Evolutionary conservation across 2,113 vertebrate species (phyloP), one percentile per base, ranked within the genome.

Genomic region (Macaca nemestrina): DNA sequence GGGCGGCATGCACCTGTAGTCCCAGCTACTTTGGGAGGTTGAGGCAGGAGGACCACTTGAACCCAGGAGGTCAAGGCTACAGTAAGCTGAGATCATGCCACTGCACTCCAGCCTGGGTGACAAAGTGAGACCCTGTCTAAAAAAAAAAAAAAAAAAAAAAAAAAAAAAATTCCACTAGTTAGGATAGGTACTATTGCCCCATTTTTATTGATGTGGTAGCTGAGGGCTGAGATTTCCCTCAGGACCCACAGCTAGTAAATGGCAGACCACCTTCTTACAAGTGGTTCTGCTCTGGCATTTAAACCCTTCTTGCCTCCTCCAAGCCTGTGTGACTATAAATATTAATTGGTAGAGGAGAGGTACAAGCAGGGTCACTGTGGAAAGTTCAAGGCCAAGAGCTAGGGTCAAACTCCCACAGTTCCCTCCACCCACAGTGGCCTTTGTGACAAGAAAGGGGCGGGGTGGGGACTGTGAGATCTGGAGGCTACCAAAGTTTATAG

Each of bases 371-470:
- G 75, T 70, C 55, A 80, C 22, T 32, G 3, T 10, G 30, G 67
- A 32, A 81, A 80, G 92, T 80, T 89, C 83, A 79, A 75, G 82
- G 82, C 82, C 55, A 48, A 85, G 43, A 82, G 61, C 94, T 57
- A 40, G 84, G 88, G 76, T 87, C 95, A 93, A 85, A 94, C 64
- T 86, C 85, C 76, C 50, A 40, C 67, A 14, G 5, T 38, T 48
- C 75, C 75, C 80, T 92, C 90, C 67, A 68, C 90, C 88, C 50
- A 75, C 68, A 10, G 23, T 67, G 80, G 90, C 80, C 95, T 97
- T 95, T 92, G 75, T 57, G 75, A 94, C 61, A 11, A 85, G 48
- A 86, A 75, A 17, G 30, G 90, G 40, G 75, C 38, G 38, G 90
- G 40, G 32, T 40, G 64, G 64, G 88, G 67, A 40, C 82, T 25